A percentile compares a stretch with the other conserved stretches of the same genome.
Evolutionary conservation across 2,797 vertebrate species (phyloP).

Genomic region (Loris lydekkerianus): DNA sequence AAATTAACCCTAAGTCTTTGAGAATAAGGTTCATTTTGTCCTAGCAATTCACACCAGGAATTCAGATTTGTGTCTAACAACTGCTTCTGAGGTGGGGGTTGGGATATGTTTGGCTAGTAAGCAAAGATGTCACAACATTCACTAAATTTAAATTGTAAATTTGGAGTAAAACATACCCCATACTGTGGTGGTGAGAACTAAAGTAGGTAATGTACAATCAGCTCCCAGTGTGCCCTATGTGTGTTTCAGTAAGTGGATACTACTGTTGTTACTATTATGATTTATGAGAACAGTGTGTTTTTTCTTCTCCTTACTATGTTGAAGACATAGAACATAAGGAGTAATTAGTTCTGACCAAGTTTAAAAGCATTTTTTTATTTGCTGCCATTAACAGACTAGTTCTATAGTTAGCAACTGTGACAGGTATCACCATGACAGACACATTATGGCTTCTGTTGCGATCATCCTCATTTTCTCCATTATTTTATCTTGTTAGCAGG

Average conservation of each 20-base stretch:
- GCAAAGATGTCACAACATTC: not conserved
- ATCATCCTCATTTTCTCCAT: not conserved
- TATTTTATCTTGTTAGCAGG: not conserved
- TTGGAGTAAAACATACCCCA: not conserved
- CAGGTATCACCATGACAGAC: not conserved
- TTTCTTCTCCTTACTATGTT: not conserved
- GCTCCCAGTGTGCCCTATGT: not conserved
- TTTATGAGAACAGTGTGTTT: not conserved
- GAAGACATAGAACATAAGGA: not conserved
- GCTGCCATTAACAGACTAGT: not conserved
- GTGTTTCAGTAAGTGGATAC: not conserved
- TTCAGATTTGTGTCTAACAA: not conserved
- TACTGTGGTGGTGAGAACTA: not conserved
- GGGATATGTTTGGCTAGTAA: not conserved
- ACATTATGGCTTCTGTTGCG: not conserved
- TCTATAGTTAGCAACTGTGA: not conserved
- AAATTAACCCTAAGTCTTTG: not conserved
- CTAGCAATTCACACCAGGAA: not conserved
- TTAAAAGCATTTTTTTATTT: not conserved
- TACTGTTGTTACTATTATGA: not conserved
- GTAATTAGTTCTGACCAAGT: not conserved
- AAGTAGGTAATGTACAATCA: not conserved
- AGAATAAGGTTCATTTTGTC: not conserved
- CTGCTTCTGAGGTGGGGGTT: not conserved
- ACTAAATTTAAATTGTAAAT: not conserved